A percentile compares a stretch with the other conserved stretches of the same genome.
phyloP scores from a whole-genome alignment of 2,797 vertebrate species.

The Chromobotia macracanthus region DNA sequence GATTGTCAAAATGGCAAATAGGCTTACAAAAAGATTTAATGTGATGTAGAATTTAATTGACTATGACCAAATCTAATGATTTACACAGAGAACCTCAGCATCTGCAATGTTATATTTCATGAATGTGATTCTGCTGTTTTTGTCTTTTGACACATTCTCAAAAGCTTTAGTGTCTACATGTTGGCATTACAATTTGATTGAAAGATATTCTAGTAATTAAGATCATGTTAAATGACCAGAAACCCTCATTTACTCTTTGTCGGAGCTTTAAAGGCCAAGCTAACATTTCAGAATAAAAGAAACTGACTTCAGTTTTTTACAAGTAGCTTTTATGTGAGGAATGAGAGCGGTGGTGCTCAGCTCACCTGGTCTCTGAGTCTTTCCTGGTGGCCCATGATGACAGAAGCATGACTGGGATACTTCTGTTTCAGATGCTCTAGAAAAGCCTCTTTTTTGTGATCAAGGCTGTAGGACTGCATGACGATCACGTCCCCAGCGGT shows the following conservation, averaged over 20 bases:
- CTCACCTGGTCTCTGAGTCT: conserved; percentile 84
- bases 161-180: background rate
- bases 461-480: conserved; percentile 85
- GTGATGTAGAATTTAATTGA: background rate
- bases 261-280: background rate
- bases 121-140: background rate
- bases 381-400: conserved; percentile 89
- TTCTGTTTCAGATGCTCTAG: conserved; percentile 89
- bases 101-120: background rate
- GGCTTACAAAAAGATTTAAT: too few species aligned
- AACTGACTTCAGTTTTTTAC: background rate
- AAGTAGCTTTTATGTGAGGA: background rate
- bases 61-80: background rate
- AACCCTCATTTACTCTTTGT: background rate
- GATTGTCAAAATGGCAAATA: background rate
- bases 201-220: background rate
- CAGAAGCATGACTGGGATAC: conserved; percentile 86
- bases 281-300: background rate
- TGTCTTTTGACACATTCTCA: background rate
- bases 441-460: conserved; percentile 88
- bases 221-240: background rate
- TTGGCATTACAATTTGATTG: background rate
- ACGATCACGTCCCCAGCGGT: conserved; percentile 82
- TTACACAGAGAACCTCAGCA: too few species aligned
- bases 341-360: background rate